Evolutionary conservation across 2,888 invertebrate species (phyloP).

Genomic region (Scaptodrosophila latifasciaeformis): DNA sequence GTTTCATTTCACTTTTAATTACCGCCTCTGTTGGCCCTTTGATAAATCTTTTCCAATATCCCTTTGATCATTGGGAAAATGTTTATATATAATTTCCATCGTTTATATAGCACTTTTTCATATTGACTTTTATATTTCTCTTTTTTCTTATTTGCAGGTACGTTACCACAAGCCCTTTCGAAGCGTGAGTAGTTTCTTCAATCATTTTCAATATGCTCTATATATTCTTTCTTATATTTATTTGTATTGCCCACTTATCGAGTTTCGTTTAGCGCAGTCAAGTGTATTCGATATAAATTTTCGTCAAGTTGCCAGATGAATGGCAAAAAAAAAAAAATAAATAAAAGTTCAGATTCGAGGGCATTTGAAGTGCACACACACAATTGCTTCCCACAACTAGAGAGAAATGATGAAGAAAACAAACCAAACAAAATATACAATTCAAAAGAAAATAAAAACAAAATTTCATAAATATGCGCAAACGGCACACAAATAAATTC

Average conservation of each 20-base stretch:
- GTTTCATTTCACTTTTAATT: constrained; percentile 3
- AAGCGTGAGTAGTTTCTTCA: constrained; percentile 58
- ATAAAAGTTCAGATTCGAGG: background rate
- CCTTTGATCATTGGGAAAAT: no score
- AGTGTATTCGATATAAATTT: no score
- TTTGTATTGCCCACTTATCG: constrained; percentile 45
- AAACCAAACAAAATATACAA: no score
- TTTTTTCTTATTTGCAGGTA: constrained; percentile 48
- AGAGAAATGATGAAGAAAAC: no score
- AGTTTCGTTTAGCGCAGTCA: constrained; percentile 30
- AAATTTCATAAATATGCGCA: constrained; percentile 18
- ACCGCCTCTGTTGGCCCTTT: background rate
- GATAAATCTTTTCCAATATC: background rate
- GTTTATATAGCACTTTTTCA: constrained; percentile 22
- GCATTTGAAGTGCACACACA: no score
- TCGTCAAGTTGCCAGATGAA: constrained; percentile 11
- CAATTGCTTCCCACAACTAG: no score
- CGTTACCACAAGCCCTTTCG: constrained; percentile 51
- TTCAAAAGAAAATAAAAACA: constrained; percentile 13
- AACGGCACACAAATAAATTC: constrained; percentile 15
- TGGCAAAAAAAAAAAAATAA: constrained; percentile 15
- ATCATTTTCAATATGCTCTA: constrained; percentile 28
- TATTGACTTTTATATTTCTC: constrained; percentile 23
- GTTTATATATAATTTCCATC: no score
- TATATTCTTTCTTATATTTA: background rate